Base-by-base conservation (phyloP, 2,888 invertebrate species). In the Drosophila bunnanda region DNA sequence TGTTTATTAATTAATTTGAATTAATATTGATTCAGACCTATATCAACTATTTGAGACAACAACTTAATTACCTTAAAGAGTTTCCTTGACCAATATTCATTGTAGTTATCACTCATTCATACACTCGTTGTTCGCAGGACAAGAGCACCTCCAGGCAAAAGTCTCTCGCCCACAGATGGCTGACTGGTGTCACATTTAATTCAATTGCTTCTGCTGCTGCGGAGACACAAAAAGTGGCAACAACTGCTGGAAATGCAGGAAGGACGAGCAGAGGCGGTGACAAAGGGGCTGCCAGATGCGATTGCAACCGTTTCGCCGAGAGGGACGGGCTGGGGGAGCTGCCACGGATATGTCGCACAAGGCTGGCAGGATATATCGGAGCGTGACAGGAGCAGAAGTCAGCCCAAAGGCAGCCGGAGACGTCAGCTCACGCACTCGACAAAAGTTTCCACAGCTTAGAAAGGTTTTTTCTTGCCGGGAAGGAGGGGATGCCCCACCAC, bases 321-420 rank as follows among this genome's bases (percentile, higher is more conserved):
- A 28, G 3, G 32, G 20, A 8, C 10, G 46, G 32, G 15, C 15
- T 22, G 2, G 30, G 9, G 50, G 66, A 65, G 55, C 72, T 72
- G 82, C 74, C 72, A 80, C 78, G 86, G 88, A 84, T 89, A 85
- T 89, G 88, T 82, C 88, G 78, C 78, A 77, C 71, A 75, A 30
- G 62, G 36, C n/a, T 85, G 66, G 77, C 75, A 88, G 88, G 79
- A 82, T 82, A 89, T 88, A 84, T 88, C 88, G 78, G 79, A 85
- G 88, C 78, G 73, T 82, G 89, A 89, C 82, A 89, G 82, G 56
- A 80, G 76, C 78, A 83, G 54, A 71, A 70, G 60, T 69, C 61
- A 70, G 52, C 36, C 53, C 56, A 59, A 56, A 54, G 30, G 43
- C 58, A 57, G 22, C 48, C 48, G 52, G 56, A 64, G 67, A 60